Conservation (phyloP, 1,140 invertebrate genomes). For the Drosophila baimaii region DNA sequence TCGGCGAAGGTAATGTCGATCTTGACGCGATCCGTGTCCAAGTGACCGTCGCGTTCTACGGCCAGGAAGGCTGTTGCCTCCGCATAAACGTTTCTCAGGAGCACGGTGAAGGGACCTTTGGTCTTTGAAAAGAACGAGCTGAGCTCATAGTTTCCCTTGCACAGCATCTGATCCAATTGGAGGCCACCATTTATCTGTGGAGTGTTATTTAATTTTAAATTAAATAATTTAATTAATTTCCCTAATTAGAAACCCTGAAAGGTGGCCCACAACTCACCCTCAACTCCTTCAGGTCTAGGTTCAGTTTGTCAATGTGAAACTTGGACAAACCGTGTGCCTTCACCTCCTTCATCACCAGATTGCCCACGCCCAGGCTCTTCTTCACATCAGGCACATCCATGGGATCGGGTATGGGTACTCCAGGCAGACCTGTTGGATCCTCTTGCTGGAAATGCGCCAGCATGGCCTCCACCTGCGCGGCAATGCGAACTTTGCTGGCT, state of each 20-base stretch:
- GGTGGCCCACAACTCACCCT: slow-evolving; percentile 85
- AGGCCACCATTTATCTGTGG: slow-evolving; percentile 88
- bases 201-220: background rate
- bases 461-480: slow-evolving; percentile 89
- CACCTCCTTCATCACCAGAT: slow-evolving; percentile 89
- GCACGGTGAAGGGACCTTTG: slow-evolving; percentile 90
- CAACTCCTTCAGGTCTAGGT: slow-evolving; percentile 88
- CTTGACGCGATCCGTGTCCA: slow-evolving; percentile 90
- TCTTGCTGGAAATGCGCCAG: slow-evolving; percentile 93
- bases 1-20: slow-evolving; percentile 92
- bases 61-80: slow-evolving; percentile 88
- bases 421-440: slow-evolving; percentile 91
- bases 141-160: slow-evolving; percentile 91
- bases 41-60: slow-evolving; percentile 89
- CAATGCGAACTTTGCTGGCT: slow-evolving; percentile 87
- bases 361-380: slow-evolving; percentile 88
- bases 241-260: background rate
- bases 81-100: slow-evolving; percentile 88
- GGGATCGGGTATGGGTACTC: slow-evolving; percentile 90
- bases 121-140: slow-evolving; percentile 89
- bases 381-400: slow-evolving; percentile 91
- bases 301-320: slow-evolving; percentile 89
- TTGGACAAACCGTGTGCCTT: slow-evolving; percentile 90
- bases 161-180: slow-evolving; percentile 88
- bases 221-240: too few relatives aligned